These are phyloP conservation scores for Drosophila insularis DNA, from an alignment of 1,140 invertebrate species.

Conservation along the genomic window DNA sequence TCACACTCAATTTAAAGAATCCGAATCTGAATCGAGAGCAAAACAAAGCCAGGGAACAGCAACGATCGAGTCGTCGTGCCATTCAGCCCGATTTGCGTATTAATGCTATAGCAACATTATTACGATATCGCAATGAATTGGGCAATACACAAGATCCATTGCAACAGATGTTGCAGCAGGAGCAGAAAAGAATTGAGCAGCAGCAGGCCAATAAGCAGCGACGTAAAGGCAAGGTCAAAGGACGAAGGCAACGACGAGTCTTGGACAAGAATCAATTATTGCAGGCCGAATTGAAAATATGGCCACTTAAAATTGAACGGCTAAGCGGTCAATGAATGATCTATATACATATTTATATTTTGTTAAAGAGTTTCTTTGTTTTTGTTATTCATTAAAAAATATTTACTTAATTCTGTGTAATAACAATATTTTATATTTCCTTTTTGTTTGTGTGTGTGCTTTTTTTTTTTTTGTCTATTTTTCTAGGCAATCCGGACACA, in stretches of 20 bases:
- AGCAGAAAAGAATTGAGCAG: neutral
- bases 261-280: conserved; percentile 34
- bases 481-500: conserved; percentile 92
- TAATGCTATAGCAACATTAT: conserved; percentile 31
- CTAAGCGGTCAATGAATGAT: neutral
- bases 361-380: conserved; percentile 23
- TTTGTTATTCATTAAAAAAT: neutral
- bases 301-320: conserved; percentile 28
- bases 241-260: neutral
- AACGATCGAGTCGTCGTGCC: neutral
- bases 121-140: conserved; percentile 40
- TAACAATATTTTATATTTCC: neutral
- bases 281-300: conserved; percentile 52
- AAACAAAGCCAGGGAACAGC: neutral
- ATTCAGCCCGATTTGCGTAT: conserved; percentile 33
- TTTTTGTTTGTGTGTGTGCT: neutral
- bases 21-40: too few relatives aligned
- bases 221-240: neutral
- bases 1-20: neutral
- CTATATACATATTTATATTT: conserved; percentile 14
- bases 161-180: neutral
- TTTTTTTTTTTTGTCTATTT: conserved; percentile 10
- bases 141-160: neutral
- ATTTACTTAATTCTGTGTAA: neutral
- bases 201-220: neutral